Evolutionary conservation across 2,888 invertebrate species (phyloP).

Genomic region (Ariolimax columbianus): DNA sequence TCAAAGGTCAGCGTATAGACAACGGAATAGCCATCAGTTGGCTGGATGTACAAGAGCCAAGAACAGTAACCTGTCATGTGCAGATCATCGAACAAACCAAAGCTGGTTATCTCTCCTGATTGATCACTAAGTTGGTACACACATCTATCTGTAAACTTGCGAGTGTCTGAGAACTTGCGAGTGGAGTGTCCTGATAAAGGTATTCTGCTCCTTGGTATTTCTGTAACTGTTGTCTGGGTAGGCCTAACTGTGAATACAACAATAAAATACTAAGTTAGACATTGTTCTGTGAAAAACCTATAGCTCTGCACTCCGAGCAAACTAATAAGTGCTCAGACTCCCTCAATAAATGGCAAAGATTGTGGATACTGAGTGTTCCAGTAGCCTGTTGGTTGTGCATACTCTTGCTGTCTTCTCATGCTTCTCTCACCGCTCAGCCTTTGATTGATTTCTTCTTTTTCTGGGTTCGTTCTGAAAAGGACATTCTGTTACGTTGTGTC

Average conservation of each 20-base stretch:
- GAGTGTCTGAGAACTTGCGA: neutral
- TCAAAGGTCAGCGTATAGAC: slow-evolving; percentile 20
- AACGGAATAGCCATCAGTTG: neutral
- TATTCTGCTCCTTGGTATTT: neutral
- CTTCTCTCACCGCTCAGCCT: too few species aligned
- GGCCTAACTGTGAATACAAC: neutral
- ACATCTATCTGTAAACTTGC: slow-evolving; percentile 4
- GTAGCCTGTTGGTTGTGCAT: too few species aligned
- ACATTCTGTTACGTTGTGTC: too few species aligned
- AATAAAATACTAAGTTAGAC: neutral
- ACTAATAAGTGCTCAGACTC: too few species aligned
- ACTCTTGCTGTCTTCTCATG: too few species aligned
- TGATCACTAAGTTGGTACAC: neutral
- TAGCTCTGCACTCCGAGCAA: too few species aligned
- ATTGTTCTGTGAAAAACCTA: too few species aligned
- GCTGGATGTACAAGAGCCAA: neutral
- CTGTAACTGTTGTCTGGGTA: neutral
- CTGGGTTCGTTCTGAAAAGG: too few species aligned
- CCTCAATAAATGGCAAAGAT: too few species aligned
- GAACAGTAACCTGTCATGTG: slow-evolving; percentile 17
- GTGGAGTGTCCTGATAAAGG: neutral
- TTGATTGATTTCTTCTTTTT: too few species aligned
- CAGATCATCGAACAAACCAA: neutral
- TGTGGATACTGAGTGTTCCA: too few species aligned
- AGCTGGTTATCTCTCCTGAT: slow-evolving; percentile 18